Conservation (phyloP, 2,888 invertebrate species). For the Latrodectus hesperus region DNA sequence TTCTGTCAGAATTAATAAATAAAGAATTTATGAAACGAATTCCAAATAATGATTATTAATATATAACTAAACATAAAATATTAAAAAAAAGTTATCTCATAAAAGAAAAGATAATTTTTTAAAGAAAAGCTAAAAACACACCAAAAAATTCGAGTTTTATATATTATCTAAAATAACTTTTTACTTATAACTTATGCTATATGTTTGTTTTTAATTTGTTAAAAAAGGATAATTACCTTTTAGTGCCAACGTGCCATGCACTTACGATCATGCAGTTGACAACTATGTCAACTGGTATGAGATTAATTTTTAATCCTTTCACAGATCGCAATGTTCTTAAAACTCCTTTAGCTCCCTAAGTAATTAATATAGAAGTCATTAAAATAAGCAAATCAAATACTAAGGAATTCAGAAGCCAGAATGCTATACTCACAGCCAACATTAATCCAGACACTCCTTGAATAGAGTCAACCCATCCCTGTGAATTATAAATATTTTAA, state of each 20-base stretch:
- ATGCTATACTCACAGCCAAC: conserved; percentile 45
- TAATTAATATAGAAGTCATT: background rate
- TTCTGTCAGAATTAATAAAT: too few species aligned
- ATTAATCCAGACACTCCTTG: conserved; percentile 58
- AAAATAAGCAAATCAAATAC: background rate
- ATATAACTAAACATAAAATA: too few species aligned
- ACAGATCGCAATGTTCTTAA: conserved; percentile 41
- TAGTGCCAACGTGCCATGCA: conserved; percentile 85
- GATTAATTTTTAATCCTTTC: conserved; percentile 77
- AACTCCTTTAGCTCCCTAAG: conserved; percentile 62
- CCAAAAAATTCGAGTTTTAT: too few species aligned
- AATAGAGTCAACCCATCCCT: conserved; percentile 62
- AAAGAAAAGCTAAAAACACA: too few species aligned
- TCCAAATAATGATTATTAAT: too few species aligned
- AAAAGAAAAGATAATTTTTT: too few species aligned
- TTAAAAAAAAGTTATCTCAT: too few species aligned
- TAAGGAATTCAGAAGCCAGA: background rate
- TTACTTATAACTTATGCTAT: too few species aligned
- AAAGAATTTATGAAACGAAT: too few species aligned
- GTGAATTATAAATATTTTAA: conserved; percentile 9
- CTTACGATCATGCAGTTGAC: conserved; percentile 90
- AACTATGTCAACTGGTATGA: conserved; percentile 93
- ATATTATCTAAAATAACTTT: too few species aligned
- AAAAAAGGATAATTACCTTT: conserved; percentile 34
- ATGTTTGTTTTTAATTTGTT: background rate